These are phyloP conservation scores for Gallinago jamesoni DNA, from an alignment of 2,113 vertebrate species.

Conservation along the genomic window DNA sequence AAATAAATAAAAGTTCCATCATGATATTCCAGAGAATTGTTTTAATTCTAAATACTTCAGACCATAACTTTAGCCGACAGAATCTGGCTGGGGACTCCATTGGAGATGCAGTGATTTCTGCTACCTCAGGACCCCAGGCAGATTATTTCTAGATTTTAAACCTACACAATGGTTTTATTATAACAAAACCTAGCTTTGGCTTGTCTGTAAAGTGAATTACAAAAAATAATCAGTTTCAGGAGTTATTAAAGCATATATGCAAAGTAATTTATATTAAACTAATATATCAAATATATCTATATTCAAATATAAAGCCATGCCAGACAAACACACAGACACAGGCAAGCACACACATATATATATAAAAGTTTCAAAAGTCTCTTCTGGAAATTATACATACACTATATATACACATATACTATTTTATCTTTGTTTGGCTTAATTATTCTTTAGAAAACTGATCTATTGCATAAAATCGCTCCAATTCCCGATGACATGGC, in stretches of 20 bases:
- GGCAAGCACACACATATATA: rapidly evolving
- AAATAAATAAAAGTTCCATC: neutral
- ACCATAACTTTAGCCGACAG: neutral
- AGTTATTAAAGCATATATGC: neutral
- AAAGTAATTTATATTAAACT: neutral
- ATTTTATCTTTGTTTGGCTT: neutral
- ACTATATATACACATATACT: neutral
- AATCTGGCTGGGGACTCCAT: neutral
- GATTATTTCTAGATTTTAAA: neutral
- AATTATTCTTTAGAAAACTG: slow-evolving; percentile 17
- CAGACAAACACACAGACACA: neutral
- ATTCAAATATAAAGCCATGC: neutral
- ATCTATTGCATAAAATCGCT: neutral
- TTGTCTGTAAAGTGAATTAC: neutral
- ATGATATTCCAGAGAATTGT: neutral
- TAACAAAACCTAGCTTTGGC: neutral
- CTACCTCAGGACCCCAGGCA: neutral
- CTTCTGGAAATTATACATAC: neutral
- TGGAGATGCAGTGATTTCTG: neutral
- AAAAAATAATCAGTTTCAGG: neutral
- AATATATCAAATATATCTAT: neutral
- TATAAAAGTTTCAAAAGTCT: neutral
- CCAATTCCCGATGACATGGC: neutral
- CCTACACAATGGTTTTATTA: neutral
- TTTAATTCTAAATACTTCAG: neutral